Evolutionary conservation across 92 coral and sea anemone genomes (phyloP), one percentile per base, ranked within the genome.

Genomic region (Parazoanthus darwini): DNA sequence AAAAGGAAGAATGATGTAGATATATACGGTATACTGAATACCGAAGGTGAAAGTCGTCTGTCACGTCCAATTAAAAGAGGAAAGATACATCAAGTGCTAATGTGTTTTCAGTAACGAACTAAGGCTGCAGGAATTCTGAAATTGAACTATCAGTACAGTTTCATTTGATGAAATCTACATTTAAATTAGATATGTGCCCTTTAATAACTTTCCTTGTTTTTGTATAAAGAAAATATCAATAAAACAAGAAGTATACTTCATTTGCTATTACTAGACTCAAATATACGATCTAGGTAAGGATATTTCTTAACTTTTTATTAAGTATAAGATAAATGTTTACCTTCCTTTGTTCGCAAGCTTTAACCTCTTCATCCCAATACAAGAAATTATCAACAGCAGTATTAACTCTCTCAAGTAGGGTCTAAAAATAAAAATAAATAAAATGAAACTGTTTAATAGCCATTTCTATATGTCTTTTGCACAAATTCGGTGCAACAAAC

Each of bases 291-390:
- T 48, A 11, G 11, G 9, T 8, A 48, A 14, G 59, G 59, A 18
- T 54, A 2, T 11, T 54, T 6, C 11, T 51, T 51, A 1, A 11
- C 8, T 2, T 51, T 54, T 10, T 22, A 1, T 74, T 7, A 65
- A 35, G 8, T 29, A 37, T 5, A 59, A 58, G 26, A 46, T 38
- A 48, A 5, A 16, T 51, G 66, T 80, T 14, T 86, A 95, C 99
- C 94, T 94, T 93, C 94, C 81, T 94, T 89, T 95, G 94, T 71
- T 97, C 99, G 91, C 93, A 93, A 5, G 88, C 91, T 29, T 94
- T 93, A 33, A 97, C 97, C 87, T 97, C 97, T 80, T 94, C 94
- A 89, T 97, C 98, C 99, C 99, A 97, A 86, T 91, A 92, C 46
- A 97, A 82, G 82, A 95, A 97, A 66, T 75, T 92, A 79, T 93